A percentile compares a stretch with the other conserved stretches of the same genome.
phyloP scores from a whole-genome alignment of 2,113 vertebrate species.

The Rallus limicola region DNA sequence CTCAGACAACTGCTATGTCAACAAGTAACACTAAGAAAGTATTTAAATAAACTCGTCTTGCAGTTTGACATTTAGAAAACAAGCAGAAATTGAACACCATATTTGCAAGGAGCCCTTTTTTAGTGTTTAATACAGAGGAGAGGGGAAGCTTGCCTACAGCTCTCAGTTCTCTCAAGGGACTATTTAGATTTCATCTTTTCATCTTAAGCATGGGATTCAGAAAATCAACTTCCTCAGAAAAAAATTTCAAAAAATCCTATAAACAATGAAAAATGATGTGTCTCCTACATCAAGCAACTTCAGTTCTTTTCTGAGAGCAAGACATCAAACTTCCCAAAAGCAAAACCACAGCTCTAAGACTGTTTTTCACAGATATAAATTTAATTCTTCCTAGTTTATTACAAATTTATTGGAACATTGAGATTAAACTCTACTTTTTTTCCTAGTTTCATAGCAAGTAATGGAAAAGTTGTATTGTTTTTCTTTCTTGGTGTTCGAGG shows the following conservation, averaged over 20 bases:
- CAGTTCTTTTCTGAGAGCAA: neutral
- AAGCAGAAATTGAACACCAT: neutral
- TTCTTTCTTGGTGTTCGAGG: neutral
- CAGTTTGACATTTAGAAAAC: constrained; percentile 48
- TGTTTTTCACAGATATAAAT: neutral
- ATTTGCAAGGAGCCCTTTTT: neutral
- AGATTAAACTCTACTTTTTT: neutral
- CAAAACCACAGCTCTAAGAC: neutral
- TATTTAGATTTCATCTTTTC: neutral
- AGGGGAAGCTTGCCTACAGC: neutral
- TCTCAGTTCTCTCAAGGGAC: neutral
- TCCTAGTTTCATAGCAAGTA: neutral
- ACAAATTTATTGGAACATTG: neutral
- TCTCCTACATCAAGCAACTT: neutral
- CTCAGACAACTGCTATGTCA: constrained; percentile 47
- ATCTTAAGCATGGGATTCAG: neutral
- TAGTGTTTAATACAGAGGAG: neutral
- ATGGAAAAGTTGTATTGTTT: neutral
- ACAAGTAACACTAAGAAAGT: constrained; percentile 41
- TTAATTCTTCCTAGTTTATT: neutral
- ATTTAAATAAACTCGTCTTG: constrained; percentile 40
- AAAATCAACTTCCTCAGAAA: neutral
- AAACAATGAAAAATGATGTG: neutral
- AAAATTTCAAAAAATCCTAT: neutral
- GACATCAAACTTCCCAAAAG: neutral